Base-by-base conservation (phyloP, 2,797 vertebrate species). In the Miopithecus talapoin region DNA sequence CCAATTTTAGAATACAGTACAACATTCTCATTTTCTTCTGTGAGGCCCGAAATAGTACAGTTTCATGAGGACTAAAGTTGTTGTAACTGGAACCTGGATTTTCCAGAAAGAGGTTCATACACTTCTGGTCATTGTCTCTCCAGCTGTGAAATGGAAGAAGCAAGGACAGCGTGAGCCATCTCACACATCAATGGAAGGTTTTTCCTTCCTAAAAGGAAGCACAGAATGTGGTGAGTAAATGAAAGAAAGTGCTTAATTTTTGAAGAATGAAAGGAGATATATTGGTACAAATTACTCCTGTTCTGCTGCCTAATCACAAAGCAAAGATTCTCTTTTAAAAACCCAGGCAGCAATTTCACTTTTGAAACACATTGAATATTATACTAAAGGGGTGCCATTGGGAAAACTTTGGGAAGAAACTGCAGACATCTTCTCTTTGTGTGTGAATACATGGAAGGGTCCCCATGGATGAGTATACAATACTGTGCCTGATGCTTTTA, bases 261-360 rank as follows among this genome's bases (percentile, higher is more conserved):
- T 90, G 21, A 96, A 97, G 72, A 93, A 85, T 85, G 59, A 36
- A 96, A 95, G 70, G 70, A 68, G 17, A 92, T 91, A 85, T 50
- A 89, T 75, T 70, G 72, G 57, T 89, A 85, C 74, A 97, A 93
- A 95, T 93, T 96, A 85, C 95, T 91, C 85, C 84, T 61, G 72
- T 96, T 97, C 28, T 96, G 74, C 74, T 91, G 53, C 36, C 50
- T 83, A 59, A 93, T 96, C 61, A 89, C 95, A 96, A 95, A 95
- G 50, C 86, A 90, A 92, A 94, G 50, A 87, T 89, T 96, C 91
- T 74, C 74, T 93, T 97, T 97, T 96, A 95, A 96, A 97, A 97
- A 19, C 28, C 87, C 76, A 97, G 84, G 76, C 48, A 96, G 84
- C 41, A 91, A 87, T 87, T 96, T 94, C 48, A 74, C 75, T 96